Evolutionary conservation across 2,797 vertebrate species (phyloP).

Genomic region (Peromyscus melanophrys): DNA sequence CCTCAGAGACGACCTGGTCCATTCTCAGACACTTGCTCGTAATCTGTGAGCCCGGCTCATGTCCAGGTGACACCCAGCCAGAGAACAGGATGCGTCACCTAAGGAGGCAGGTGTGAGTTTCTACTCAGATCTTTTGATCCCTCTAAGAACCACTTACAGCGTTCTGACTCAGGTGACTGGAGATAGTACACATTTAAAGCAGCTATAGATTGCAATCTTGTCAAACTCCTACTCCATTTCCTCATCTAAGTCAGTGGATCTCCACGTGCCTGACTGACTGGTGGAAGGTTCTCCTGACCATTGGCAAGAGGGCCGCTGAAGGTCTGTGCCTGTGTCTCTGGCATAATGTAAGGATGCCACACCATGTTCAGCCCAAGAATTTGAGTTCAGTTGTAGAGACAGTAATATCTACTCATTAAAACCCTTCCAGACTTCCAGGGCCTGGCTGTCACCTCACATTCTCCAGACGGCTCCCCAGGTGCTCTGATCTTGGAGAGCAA

Average conservation of each 20-base stretch:
- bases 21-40: fast-evolving
- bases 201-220: fast-evolving
- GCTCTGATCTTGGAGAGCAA: not conserved
- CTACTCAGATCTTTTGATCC: not conserved
- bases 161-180: not conserved
- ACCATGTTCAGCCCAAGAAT: not conserved
- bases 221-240: fast-evolving
- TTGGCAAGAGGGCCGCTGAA: not conserved
- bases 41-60: not conserved
- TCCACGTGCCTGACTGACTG: too few species aligned
- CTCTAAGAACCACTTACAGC: not conserved
- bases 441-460: not conserved
- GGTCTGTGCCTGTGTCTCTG: not conserved
- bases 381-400: not conserved
- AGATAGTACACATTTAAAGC: fast-evolving
- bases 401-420: slow-evolving; percentile 19
- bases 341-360: too few species aligned
- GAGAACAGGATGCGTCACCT: not conserved
- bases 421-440: not conserved
- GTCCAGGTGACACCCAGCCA: fast-evolving
- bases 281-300: not conserved
- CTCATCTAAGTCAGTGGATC: not conserved
- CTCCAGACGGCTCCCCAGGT: too few species aligned
- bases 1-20: not conserved
- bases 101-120: not conserved